These are phyloP conservation scores for Pogonocherus hispidulus DNA, from an alignment of 2,888 invertebrate species.

Conservation along the genomic window DNA sequence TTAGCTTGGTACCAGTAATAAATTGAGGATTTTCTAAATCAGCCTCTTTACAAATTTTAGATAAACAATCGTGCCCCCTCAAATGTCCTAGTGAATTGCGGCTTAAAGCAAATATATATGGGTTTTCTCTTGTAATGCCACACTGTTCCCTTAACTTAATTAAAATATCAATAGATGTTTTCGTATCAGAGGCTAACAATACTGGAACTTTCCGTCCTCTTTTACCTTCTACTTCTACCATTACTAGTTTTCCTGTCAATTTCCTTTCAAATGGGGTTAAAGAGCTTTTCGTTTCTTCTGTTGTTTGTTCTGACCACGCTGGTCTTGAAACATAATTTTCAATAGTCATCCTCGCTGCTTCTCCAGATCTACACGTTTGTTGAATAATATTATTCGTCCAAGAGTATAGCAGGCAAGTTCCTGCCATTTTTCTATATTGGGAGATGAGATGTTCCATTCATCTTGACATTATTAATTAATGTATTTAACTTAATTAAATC, in stretches of 20 bases:
- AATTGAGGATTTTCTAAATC: constrained; percentile 31
- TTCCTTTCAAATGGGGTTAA: constrained; percentile 42
- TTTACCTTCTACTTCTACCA: constrained; percentile 42
- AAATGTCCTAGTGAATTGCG: constrained; percentile 20
- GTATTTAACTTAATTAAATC: constrained; percentile 44
- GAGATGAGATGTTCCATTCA: no score
- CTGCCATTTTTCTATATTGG: constrained; percentile 8
- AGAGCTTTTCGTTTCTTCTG: constrained; percentile 40
- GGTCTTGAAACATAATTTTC: constrained; percentile 38
- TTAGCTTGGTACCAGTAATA: constrained; percentile 45
- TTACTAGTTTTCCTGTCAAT: constrained; percentile 36
- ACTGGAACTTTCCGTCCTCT: constrained; percentile 44
- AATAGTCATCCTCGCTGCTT: constrained; percentile 43
- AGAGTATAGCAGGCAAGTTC: constrained; percentile 32
- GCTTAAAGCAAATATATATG: constrained; percentile 42
- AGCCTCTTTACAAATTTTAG: constrained; percentile 33
- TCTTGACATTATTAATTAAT: constrained; percentile 29
- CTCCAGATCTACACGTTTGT: constrained; percentile 46
- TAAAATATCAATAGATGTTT: constrained; percentile 37
- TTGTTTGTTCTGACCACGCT: constrained; percentile 38
- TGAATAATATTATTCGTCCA: constrained; percentile 45
- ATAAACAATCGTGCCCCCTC: constrained; percentile 38
- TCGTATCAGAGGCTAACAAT: constrained; percentile 38
- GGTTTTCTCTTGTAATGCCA: constrained; percentile 33
- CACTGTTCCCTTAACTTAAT: constrained; percentile 16